phyloP scores from a whole-genome alignment of 2,888 invertebrate genomes.

The Clivina fossor region DNA sequence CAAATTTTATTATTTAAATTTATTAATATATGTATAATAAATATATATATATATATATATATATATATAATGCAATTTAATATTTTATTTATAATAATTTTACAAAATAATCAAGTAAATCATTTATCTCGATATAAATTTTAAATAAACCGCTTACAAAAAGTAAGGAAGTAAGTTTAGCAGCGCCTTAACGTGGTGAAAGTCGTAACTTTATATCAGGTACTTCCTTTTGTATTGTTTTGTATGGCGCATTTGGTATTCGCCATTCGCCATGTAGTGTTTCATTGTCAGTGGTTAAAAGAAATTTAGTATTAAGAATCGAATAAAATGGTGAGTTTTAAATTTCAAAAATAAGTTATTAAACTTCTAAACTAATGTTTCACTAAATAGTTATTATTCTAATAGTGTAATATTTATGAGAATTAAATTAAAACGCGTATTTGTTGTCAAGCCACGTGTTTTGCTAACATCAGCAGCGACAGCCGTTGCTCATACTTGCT shows the following conservation, averaged over 20 bases:
- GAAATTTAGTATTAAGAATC: slow-evolving; percentile 42
- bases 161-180: too few species aligned
- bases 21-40: too few species aligned
- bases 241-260: slow-evolving; percentile 51
- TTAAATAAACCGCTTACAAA: too few species aligned
- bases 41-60: too few species aligned
- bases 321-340: slow-evolving; percentile 48
- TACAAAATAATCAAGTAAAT: too few species aligned
- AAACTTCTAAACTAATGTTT: slow-evolving; percentile 9
- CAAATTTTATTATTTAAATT: too few species aligned
- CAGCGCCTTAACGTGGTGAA: too few species aligned
- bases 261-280: slow-evolving; percentile 49
- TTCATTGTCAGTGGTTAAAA: slow-evolving; percentile 40
- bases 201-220: slow-evolving; percentile 22
- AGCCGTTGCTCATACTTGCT: too few species aligned
- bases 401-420: slow-evolving; percentile 8
- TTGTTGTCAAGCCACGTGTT: slow-evolving; percentile 41
- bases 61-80: too few species aligned
- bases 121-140: too few species aligned
- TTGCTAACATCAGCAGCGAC: slow-evolving; percentile 30
- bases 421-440: slow-evolving; percentile 16
- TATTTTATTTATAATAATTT: too few species aligned
- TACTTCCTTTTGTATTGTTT: slow-evolving; percentile 52
- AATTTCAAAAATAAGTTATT: slow-evolving; percentile 3
- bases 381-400: slow-evolving; percentile 7